These are phyloP conservation scores for Dicycla oo DNA, from an alignment of 2,888 invertebrate genomes.

Conservation along the genomic window DNA sequence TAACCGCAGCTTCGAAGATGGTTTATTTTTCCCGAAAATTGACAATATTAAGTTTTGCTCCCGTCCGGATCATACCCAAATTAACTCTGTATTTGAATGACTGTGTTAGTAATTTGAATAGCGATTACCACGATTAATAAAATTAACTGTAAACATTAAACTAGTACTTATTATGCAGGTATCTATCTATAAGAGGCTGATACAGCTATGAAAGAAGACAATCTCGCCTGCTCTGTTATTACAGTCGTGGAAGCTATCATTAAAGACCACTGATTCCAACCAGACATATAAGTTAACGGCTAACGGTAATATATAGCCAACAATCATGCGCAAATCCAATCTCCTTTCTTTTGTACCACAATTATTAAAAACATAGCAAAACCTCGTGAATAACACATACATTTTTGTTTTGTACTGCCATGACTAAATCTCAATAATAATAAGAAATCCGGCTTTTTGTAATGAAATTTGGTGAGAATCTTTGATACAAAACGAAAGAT, in stretches of 20 bases:
- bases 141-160: constrained; percentile 18
- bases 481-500: constrained; percentile 39
- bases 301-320: constrained; percentile 47
- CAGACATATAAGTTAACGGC: constrained; percentile 32
- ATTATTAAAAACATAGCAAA: constrained; percentile 8
- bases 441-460: constrained; percentile 55
- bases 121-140: neutral
- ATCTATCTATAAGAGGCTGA: constrained; percentile 9
- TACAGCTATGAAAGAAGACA: constrained; percentile 18
- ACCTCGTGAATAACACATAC: neutral
- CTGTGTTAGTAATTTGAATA: neutral
- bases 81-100: constrained; percentile 31
- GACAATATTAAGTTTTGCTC: no score
- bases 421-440: constrained; percentile 30
- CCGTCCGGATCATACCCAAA: constrained; percentile 12
- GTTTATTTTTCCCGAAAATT: no score
- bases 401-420: constrained; percentile 11
- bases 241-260: constrained; percentile 43
- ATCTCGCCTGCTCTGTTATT: constrained; percentile 29
- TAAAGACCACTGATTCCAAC: constrained; percentile 18
- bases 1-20: no score
- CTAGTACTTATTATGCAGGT: neutral
- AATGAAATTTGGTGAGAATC: constrained; percentile 51
- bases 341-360: constrained; percentile 11
- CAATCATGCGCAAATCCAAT: constrained; percentile 20